Evolutionary conservation across 2,888 invertebrate genomes (phyloP).

Genomic region (Cantharis rustica): DNA sequence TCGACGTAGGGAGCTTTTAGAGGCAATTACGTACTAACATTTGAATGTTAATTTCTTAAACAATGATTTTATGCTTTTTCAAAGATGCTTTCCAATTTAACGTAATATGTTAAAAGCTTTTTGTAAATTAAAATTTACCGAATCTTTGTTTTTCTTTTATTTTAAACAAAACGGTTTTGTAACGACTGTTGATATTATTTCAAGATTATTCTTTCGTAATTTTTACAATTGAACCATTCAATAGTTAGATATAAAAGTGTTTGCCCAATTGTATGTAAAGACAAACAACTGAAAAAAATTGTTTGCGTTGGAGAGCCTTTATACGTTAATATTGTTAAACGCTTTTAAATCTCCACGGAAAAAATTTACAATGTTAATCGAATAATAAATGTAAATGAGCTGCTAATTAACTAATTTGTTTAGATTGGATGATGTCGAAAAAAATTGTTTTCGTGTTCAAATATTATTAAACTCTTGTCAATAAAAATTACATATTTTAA

Average conservation of each 20-base stretch:
- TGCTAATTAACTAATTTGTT: not conserved
- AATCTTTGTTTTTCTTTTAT: not conserved
- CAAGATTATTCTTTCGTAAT: not conserved
- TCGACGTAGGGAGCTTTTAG: not conserved
- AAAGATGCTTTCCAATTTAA: not conserved
- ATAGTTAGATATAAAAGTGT: not conserved
- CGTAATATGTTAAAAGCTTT: not conserved
- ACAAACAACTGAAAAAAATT: not conserved
- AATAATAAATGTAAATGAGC: not conserved
- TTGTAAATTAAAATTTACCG: not conserved
- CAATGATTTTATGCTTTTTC: not conserved
- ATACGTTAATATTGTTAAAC: not conserved
- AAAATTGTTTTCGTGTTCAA: not conserved
- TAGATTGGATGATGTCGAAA: not conserved
- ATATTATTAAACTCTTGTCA: not conserved
- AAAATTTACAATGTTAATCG: not conserved
- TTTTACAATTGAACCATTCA: not conserved
- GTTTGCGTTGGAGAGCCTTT: not conserved
- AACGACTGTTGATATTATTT: not conserved
- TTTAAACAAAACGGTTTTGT: not conserved
- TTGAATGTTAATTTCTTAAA: not conserved
- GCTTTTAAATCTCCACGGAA: not conserved
- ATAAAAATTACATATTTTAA: not conserved
- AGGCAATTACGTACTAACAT: not conserved
- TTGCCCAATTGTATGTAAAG: not conserved